Base-by-base conservation (phyloP, 1,140 invertebrate genomes). In the Medauroidea extradentata region DNA sequence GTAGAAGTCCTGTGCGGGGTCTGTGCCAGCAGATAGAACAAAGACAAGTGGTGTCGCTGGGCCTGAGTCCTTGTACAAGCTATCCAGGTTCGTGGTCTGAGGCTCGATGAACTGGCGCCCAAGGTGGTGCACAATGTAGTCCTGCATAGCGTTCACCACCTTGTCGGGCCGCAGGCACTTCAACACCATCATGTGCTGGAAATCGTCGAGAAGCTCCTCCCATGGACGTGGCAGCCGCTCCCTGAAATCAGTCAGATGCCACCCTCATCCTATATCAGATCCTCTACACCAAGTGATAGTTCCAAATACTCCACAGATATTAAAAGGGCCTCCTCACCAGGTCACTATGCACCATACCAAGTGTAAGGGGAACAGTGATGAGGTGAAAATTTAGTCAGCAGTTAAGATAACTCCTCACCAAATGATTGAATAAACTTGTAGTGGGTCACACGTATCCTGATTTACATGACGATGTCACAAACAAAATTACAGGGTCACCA, bases 111-210 rank as follows among this genome's bases (percentile, higher is more conserved):
- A 89, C 57, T 81, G 77, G 57, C 76, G 69, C 0, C 87, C 87
- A 14, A 90, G 68, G 51, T 83, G 72, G 38, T 75, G 69, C 0
- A 74, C 71, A 1, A 88, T 71, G 69, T 83, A 88, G 5, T 79
- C 72, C 68, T 88, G 85, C 57, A 91, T 81, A 1, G 83, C 83
- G 53, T 86, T 86, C 0, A 84, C 81, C 0, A 90, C 78, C 73
- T 89, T 90, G 66, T 91, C 89, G 1, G 87, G 81, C 62, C 87
- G 69, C 0, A 92, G 65, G 69, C 85, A 88, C 61, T 89, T 86
- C 2, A 91, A 66, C 2, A 91, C 71, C 1, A 91, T 65, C 59
- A 93, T 73, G 62, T 81, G 84, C 65, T 90, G 83, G 71, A 92
- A 90, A 1, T 73, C 59, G 52, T 80, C 78, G 16, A 88, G 67